Conservation (phyloP, 2,888 invertebrate genomes). For the Spilosoma lubricipeda region DNA sequence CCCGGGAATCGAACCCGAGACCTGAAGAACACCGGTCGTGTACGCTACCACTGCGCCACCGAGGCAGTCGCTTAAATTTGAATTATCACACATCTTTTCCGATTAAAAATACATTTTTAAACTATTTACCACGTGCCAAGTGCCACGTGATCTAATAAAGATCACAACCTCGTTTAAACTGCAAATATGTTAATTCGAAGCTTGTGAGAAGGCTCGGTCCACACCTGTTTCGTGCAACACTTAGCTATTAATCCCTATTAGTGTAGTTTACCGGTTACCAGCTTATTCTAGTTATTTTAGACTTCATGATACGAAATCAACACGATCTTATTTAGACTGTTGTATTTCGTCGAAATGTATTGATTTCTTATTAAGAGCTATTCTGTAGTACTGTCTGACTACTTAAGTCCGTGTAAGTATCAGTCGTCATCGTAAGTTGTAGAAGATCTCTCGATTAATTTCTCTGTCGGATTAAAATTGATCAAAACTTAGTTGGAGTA, state of each 20-base stretch:
- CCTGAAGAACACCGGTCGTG: too few species aligned
- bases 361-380: too few species aligned
- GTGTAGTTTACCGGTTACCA: conserved; percentile 45
- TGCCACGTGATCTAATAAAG: conserved; percentile 11
- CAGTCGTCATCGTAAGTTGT: too few species aligned
- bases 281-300: conserved; percentile 39
- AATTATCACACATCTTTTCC: not conserved
- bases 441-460: too few species aligned
- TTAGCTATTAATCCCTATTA: conserved; percentile 53
- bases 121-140: not conserved
- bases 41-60: too few species aligned
- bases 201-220: conserved; percentile 35
- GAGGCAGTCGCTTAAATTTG: too few species aligned
- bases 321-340: not conserved
- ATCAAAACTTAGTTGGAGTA: too few species aligned
- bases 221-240: conserved; percentile 50
- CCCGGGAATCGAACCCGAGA: too few species aligned
- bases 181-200: conserved; percentile 33
- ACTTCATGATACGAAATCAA: conserved; percentile 5
- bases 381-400: too few species aligned
- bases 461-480: too few species aligned
- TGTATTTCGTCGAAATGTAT: not conserved
- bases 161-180: conserved; percentile 26
- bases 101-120: not conserved
- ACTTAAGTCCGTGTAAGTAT: too few species aligned